These are phyloP conservation scores for Pteronura brasiliensis DNA, from an alignment of 2,113 vertebrate genomes.

Conservation along the genomic window DNA sequence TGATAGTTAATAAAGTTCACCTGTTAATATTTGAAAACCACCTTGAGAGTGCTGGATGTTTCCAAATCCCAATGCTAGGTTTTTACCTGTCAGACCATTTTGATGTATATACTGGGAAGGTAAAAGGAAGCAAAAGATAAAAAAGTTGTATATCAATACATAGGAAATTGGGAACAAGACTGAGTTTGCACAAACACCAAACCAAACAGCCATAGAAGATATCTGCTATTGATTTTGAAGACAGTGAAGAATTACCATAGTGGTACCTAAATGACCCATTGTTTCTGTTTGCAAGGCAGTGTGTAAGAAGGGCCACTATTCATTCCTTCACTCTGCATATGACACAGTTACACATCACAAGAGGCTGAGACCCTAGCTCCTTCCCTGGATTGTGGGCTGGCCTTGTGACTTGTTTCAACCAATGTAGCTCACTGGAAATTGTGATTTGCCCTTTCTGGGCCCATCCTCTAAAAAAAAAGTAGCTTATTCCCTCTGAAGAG, in stretches of 20 bases:
- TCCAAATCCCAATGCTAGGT: not conserved
- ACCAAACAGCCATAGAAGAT: not conserved
- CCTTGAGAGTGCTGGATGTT: not conserved
- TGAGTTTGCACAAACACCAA: not conserved
- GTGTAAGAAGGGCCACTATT: too few species aligned
- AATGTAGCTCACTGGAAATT: not conserved
- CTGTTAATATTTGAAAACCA: not conserved
- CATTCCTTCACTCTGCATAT: not conserved
- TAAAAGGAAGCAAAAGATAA: not conserved
- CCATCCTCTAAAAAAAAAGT: not conserved
- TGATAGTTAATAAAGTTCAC: not conserved
- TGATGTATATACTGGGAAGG: not conserved
- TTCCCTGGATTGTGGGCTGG: not conserved
- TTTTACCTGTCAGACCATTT: not conserved
- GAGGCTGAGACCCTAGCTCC: not conserved
- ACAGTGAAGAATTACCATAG: not conserved
- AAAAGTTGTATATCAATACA: not conserved
- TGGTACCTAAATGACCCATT: accelerated
- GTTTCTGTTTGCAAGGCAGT: accelerated
- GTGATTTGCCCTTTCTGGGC: too few species aligned
- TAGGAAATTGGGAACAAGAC: not conserved
- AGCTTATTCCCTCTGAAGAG: not conserved
- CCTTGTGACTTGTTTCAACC: not conserved
- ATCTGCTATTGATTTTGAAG: not conserved
- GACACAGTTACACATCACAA: not conserved